A percentile compares a stretch with the other conserved stretches of the same genome.
Evolutionary conservation across 2,797 vertebrate species (phyloP).

Genomic region (Holocentrus rufus): DNA sequence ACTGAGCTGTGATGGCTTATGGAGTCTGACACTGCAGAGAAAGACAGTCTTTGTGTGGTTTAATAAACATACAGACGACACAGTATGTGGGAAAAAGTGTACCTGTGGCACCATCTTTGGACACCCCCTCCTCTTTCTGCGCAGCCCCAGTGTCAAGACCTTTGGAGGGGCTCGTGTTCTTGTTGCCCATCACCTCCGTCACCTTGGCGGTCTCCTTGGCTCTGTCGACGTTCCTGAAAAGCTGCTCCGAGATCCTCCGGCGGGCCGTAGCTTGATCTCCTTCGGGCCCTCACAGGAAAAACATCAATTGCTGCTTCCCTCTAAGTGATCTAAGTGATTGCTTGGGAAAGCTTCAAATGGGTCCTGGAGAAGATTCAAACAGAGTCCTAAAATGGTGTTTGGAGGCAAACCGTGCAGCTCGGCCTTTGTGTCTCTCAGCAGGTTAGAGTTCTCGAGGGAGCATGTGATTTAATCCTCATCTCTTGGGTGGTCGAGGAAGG

Average conservation of each 20-base stretch:
- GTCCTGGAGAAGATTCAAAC: not conserved
- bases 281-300: constrained; percentile 30
- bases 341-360: constrained; percentile 11
- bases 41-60: not conserved
- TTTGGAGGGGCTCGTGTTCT: constrained; percentile 57
- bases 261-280: constrained; percentile 6
- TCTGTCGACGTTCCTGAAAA: constrained; percentile 2
- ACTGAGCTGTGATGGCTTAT: not conserved
- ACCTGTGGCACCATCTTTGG: constrained; percentile 50
- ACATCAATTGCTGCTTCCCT: constrained; percentile 7
- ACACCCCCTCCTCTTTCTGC: constrained; percentile 21
- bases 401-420: not conserved
- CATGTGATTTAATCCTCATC: constrained; percentile 67
- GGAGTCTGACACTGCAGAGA: not conserved
- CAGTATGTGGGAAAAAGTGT: not conserved
- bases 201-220: constrained; percentile 21
- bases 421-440: constrained; percentile 2
- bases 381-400: not conserved
- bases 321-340: constrained; percentile 14
- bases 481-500: constrained; percentile 49
- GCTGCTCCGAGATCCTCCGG: constrained; percentile 32
- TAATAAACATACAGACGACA: no score
- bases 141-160: constrained; percentile 35
- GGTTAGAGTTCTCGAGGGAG: constrained; percentile 32
- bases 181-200: constrained; percentile 73